phyloP scores from a whole-genome alignment of 2,113 vertebrate genomes.

The Upupa epops region DNA sequence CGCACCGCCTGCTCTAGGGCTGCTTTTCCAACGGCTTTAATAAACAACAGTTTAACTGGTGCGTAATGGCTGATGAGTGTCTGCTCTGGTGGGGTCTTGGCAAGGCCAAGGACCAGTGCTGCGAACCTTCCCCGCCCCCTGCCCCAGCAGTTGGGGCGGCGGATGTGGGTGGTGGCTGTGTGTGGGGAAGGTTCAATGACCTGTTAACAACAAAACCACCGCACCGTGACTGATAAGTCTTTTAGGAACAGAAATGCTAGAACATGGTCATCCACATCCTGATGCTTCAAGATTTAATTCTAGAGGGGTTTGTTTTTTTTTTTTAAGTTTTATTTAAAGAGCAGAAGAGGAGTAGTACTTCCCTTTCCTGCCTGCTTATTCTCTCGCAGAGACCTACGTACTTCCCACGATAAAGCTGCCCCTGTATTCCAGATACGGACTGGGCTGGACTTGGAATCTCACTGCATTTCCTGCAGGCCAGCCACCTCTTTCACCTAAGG shows the following conservation, averaged over 20 bases:
- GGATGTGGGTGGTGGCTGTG: neutral
- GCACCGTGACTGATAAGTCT: neutral
- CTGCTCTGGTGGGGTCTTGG: neutral
- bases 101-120: neutral
- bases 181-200: neutral
- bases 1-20: rapidly evolving
- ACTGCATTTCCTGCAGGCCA: conserved; percentile 49
- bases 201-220: neutral
- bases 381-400: neutral
- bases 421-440: neutral
- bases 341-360: conserved; percentile 34
- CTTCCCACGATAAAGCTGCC: conserved; percentile 14
- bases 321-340: neutral
- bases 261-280: neutral
- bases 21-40: rapidly evolving
- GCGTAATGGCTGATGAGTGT: neutral
- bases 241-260: neutral
- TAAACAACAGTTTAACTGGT: neutral
- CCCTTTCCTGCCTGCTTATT: neutral
- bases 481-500: conserved; percentile 44
- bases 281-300: neutral
- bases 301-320: neutral
- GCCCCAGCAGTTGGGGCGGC: neutral
- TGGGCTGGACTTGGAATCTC: conserved; percentile 32
- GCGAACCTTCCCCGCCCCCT: neutral